These are phyloP conservation scores for Morone chrysops DNA, from an alignment of 2,113 vertebrate species.

Conservation along the genomic window DNA sequence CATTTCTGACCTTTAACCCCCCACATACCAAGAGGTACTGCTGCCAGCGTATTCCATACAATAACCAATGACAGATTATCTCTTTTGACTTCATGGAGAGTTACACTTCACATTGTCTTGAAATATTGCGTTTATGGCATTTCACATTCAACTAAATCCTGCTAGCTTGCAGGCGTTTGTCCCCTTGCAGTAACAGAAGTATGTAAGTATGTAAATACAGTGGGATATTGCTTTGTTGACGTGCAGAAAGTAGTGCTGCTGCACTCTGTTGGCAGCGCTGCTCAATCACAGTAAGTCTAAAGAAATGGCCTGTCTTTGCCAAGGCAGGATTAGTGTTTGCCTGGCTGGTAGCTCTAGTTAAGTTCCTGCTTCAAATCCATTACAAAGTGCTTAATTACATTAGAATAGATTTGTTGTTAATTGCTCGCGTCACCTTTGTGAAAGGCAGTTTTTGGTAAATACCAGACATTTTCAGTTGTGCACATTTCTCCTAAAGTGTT, in stretches of 20 bases:
- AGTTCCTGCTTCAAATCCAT: slow-evolving; percentile 61
- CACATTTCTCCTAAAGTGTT: too few species aligned
- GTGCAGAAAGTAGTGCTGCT: slow-evolving; percentile 1
- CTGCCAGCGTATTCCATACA: not conserved
- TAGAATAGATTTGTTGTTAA: slow-evolving; percentile 35
- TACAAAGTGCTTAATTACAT: slow-evolving; percentile 54
- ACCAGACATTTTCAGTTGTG: too few species aligned
- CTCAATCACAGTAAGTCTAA: slow-evolving; percentile 36
- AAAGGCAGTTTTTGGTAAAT: not conserved
- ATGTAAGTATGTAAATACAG: not conserved
- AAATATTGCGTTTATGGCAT: not conserved
- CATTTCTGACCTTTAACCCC: not conserved
- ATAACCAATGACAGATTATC: not conserved
- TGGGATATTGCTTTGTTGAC: not conserved
- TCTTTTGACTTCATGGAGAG: not conserved
- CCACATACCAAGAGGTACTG: not conserved
- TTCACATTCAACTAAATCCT: not conserved
- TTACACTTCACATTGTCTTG: not conserved
- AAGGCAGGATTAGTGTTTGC: slow-evolving; percentile 59
- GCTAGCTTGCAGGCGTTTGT: not conserved
- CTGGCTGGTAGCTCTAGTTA: slow-evolving; percentile 52
- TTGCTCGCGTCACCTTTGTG: not conserved
- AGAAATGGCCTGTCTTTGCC: slow-evolving; percentile 37
- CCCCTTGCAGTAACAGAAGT: not conserved
- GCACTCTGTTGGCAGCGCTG: not conserved